phyloP scores from a whole-genome alignment of 2,797 vertebrate species.

The Melanotaenia boesemani region DNA sequence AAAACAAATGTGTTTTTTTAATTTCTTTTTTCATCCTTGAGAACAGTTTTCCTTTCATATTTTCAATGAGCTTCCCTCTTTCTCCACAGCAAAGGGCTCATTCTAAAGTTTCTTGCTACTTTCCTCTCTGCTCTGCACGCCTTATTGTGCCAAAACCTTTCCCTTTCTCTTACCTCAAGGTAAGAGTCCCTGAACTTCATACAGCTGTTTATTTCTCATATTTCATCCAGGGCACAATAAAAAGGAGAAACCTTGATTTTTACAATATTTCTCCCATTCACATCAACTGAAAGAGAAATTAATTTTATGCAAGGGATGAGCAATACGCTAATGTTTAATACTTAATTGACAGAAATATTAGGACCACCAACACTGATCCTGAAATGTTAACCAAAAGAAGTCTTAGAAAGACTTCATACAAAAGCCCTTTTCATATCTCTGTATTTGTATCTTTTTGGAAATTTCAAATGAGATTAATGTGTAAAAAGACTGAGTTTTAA shows the following conservation, averaged over 20 bases:
- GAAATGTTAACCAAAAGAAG: background rate
- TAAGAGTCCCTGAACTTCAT: background rate
- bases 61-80: conserved; percentile 9
- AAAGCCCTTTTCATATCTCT: too few relatives aligned
- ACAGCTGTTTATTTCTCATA: background rate
- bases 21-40: conserved; percentile 25
- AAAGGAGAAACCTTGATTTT: conserved; percentile 2
- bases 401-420: background rate
- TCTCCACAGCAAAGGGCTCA: conserved; percentile 33
- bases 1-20: conserved; percentile 19
- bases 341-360: background rate
- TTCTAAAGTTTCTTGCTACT: conserved; percentile 49
- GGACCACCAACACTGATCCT: too few relatives aligned
- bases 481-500: too few relatives aligned
- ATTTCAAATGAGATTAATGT: too few relatives aligned
- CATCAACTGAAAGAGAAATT: background rate
- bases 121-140: conserved; percentile 26
- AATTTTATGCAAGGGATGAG: background rate
- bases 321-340: background rate
- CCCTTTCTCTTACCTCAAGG: background rate
- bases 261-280: background rate
- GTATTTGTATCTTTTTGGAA: too few relatives aligned
- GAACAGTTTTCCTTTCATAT: conserved; percentile 40
- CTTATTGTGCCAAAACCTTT: conserved; percentile 2
- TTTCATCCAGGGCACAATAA: background rate